Evolutionary conservation across 2,888 invertebrate species (phyloP), one percentile per base, ranked within the genome.

Genomic region (Phania funesta): DNA sequence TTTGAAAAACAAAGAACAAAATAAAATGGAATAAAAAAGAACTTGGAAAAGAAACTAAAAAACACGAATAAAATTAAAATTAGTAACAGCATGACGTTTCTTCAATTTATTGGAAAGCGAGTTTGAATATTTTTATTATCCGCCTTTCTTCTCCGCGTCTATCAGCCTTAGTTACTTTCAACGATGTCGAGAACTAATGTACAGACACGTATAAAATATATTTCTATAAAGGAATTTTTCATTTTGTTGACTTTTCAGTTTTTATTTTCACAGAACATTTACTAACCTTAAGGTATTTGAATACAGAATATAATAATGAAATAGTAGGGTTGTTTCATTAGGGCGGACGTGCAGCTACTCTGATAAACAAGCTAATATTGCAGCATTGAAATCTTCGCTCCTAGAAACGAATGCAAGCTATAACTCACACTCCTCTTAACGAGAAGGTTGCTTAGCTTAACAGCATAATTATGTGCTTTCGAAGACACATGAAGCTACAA

Each of bases 21-120:
- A n/a, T n/a, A n/a, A n/a, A n/a, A n/a, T n/a, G n/a, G n/a, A n/a
- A n/a, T n/a, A n/a, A n/a, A n/a, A n/a, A n/a, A n/a, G n/a, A n/a
- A n/a, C n/a, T n/a, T n/a, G n/a, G n/a, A 20, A 32, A 60, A 50
- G 4, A 32, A 32, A 46, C 16, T 48, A 3, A 44, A 65, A 58
- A 46, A 35, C 11, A 22, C 9, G 20, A 70, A 70, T 46, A 70
- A 70, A 70, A 77, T 70, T 77, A 62, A 77, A 70, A 54, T 54
- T 77, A 54, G 38, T 77, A 77, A 46, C 70, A 70, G 60, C 54
- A 64, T 64, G 77, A 70, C 52, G 35, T 70, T 62, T 62, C 58
- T 48, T 44, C 44, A 60, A 29, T 38, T 68, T 18, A 76, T 50
- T 68, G 68, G 52, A 52, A 60, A 16, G 67, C 54, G 20, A 46